Evolutionary conservation across 2,797 vertebrate genomes (phyloP), one percentile per base, ranked within the genome.

Genomic region (Pagetopsis macropterus): DNA sequence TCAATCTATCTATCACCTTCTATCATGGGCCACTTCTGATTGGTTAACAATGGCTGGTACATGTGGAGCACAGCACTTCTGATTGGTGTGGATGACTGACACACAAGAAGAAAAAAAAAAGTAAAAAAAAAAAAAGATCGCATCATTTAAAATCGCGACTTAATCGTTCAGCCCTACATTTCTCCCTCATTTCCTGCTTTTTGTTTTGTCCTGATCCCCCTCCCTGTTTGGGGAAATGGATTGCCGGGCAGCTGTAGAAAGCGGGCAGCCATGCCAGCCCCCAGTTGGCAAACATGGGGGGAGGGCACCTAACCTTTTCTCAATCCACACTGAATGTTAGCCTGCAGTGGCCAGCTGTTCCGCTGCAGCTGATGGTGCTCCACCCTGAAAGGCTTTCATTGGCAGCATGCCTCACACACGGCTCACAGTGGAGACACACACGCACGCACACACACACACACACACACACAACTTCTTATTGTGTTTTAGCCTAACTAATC

Each of bases 281-380:
- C 6, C 79, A 79, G 67, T 81, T 72, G 76, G 84, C 88, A 86
- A 84, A 88, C 81, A 75, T 14, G 72, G 67, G 56, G 33, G 69
- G 72, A 67, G 81, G 83, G 74, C 44, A 50, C 67, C 72, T 72
- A 82, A 88, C 87, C 82, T 86, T 86, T 83, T 79, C 84, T 85
- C 84, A 61, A 54, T 70, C 67, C 49, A 54, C 51, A 61, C 76
- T 82, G 67, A 0, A n/a, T 51, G 77, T 82, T 78, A 60, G 84
- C 75, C 87, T 2, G 65, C 86, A 86, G 85, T 69, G 82, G 64
- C 88, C 92, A 92, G 92, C 92, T 92, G 90, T 88, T 91, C 74
- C 70, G 79, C 87, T 88, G 86, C 76, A 90, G 88, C 88, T 90
- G 89, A 92, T 89, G 79, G 87, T 70, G 90, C 89, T 92, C 92